phyloP scores from a whole-genome alignment of 2,113 vertebrate species.

The Centropristis striata region DNA sequence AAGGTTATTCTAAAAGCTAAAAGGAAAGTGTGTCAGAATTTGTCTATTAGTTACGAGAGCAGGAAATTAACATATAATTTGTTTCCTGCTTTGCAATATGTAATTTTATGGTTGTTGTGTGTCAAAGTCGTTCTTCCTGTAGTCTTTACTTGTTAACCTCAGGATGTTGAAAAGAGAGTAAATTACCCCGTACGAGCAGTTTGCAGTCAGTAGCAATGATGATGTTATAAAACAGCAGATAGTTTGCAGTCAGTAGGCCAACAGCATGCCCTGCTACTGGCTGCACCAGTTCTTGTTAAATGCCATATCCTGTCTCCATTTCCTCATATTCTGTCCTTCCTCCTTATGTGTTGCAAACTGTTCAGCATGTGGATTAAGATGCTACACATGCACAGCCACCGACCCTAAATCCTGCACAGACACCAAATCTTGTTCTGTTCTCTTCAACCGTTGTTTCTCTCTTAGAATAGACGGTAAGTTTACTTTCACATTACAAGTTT shows the following conservation, averaged over 20 bases:
- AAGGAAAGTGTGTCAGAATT: neutral
- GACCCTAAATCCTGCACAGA: constrained; percentile 57
- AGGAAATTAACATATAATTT: no score
- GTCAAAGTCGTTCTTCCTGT: neutral
- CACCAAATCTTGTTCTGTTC: constrained; percentile 38
- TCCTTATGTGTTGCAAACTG: neutral
- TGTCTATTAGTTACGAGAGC: no score
- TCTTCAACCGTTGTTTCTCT: constrained; percentile 67
- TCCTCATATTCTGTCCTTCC: neutral
- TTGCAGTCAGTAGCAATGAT: no score
- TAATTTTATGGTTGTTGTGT: neutral
- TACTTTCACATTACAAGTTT: neutral
- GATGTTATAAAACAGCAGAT: no score
- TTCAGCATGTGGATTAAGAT: constrained; percentile 67
- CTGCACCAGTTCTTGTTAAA: neutral
- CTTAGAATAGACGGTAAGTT: constrained; percentile 37
- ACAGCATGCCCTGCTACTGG: neutral
- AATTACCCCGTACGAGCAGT: neutral
- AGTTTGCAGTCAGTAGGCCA: no score
- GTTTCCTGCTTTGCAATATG: no score
- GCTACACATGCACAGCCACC: constrained; percentile 48
- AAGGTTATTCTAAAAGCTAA: neutral
- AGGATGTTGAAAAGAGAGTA: neutral
- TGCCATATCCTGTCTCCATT: neutral
- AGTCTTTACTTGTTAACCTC: neutral